Percentiles rank a stretch among this genome's conserved stretches.
These are phyloP conservation scores for Oegoconia quadripuncta DNA, from an alignment of 2,888 invertebrate species.

Conservation along the genomic window DNA sequence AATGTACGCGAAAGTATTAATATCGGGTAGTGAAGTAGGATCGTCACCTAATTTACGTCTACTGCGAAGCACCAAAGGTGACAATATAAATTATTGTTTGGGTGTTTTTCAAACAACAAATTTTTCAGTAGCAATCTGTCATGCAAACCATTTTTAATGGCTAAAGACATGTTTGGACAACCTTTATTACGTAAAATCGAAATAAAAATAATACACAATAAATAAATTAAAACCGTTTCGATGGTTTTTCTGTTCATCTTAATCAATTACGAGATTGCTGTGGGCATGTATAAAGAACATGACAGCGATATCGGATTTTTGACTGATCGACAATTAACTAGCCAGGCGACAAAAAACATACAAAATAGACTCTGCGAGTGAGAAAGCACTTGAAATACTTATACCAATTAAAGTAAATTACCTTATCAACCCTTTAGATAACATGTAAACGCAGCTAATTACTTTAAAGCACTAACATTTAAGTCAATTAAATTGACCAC, in stretches of 20 bases:
- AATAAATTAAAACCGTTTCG: slow-evolving; percentile 22
- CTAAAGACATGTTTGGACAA: too few relatives aligned
- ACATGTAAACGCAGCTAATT: slow-evolving; percentile 31
- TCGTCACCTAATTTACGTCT: too few relatives aligned
- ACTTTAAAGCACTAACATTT: slow-evolving; percentile 26
- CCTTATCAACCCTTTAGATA: slow-evolving; percentile 20
- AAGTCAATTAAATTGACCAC: slow-evolving; percentile 33
- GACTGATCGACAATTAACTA: slow-evolving; percentile 43
- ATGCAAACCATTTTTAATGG: too few relatives aligned
- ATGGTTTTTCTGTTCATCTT: slow-evolving; percentile 26
- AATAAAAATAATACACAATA: too few relatives aligned
- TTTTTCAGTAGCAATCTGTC: too few relatives aligned
- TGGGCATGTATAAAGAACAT: slow-evolving; percentile 34
- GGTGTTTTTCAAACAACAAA: too few relatives aligned
- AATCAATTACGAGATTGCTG: slow-evolving; percentile 46
- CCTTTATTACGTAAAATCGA: too few relatives aligned
- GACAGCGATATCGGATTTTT: slow-evolving; percentile 45
- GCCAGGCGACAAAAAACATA: slow-evolving; percentile 14
- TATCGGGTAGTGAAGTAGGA: too few relatives aligned
- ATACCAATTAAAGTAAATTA: slow-evolving; percentile 3
- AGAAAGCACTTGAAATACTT: neutral
- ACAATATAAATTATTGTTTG: too few relatives aligned
- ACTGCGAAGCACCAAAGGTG: too few relatives aligned
- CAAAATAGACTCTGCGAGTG: neutral
- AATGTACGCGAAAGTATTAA: too few relatives aligned